These are phyloP conservation scores for Catajapyx aquilonaris DNA, from an alignment of 1,140 invertebrate species.

Conservation along the genomic window DNA sequence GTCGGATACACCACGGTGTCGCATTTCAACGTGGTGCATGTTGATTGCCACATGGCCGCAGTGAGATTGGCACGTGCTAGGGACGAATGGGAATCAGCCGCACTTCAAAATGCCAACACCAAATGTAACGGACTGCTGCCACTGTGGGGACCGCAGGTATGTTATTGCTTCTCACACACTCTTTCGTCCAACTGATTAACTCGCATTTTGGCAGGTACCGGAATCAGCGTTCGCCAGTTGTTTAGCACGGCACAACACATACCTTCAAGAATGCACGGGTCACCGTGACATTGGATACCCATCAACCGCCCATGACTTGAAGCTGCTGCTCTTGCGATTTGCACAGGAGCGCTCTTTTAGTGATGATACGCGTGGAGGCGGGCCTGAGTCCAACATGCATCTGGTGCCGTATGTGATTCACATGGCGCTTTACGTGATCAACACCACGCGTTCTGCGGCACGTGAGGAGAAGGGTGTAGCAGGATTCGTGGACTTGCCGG, in stretches of 20 bases:
- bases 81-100: slow-evolving; percentile 95
- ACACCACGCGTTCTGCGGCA: slow-evolving; percentile 52
- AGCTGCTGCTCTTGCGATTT: slow-evolving; percentile 71
- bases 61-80: slow-evolving; percentile 57
- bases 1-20: slow-evolving; percentile 84
- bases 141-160: slow-evolving; percentile 85
- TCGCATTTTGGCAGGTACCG: too few relatives aligned
- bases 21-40: slow-evolving; percentile 95
- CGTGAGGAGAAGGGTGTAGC: slow-evolving; percentile 50
- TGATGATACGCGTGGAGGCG: slow-evolving; percentile 89
- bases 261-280: slow-evolving; percentile 32
- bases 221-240: slow-evolving; percentile 88
- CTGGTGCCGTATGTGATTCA: slow-evolving; percentile 85
- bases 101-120: slow-evolving; percentile 92
- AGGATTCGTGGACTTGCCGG: slow-evolving; percentile 39
- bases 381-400: slow-evolving; percentile 92
- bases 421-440: slow-evolving; percentile 86
- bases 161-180: too few relatives aligned
- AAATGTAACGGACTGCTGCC: slow-evolving; percentile 91
- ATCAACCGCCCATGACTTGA: slow-evolving; percentile 83
- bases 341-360: slow-evolving; percentile 88
- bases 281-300: slow-evolving; percentile 59
- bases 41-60: slow-evolving; percentile 93
- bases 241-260: slow-evolving; percentile 71
- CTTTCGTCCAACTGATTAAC: too few relatives aligned